phyloP scores from a whole-genome alignment of 2,113 vertebrate species.

The Polypterus bichir region DNA sequence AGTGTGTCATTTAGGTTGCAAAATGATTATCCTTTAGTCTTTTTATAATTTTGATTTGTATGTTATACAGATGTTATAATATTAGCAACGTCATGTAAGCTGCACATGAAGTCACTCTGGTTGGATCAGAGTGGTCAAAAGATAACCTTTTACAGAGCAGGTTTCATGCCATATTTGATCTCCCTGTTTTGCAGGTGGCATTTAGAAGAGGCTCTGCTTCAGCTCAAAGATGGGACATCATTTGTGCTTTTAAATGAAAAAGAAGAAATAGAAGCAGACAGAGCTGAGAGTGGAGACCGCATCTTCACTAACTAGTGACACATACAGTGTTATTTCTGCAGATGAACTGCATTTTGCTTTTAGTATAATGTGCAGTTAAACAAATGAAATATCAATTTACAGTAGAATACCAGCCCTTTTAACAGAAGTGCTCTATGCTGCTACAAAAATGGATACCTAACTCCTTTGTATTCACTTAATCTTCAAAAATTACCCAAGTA shows the following conservation, averaged over 20 bases:
- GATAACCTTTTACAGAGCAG: not conserved
- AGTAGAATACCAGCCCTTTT: too few species aligned
- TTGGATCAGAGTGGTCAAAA: not conserved
- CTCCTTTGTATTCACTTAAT: too few species aligned
- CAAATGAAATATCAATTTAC: too few species aligned
- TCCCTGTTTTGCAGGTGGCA: conserved; percentile 42
- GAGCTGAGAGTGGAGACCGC: too few species aligned
- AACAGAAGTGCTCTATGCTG: too few species aligned
- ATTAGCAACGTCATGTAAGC: not conserved
- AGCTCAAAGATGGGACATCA: conserved; percentile 37
- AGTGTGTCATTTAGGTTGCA: not conserved
- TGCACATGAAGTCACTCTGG: too few species aligned
- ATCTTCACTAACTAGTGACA: too few species aligned
- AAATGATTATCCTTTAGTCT: not conserved
- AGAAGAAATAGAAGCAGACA: conserved; percentile 14
- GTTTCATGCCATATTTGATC: not conserved
- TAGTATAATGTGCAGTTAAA: too few species aligned
- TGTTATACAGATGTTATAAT: not conserved
- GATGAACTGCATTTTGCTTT: too few species aligned
- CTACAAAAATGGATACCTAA: too few species aligned
- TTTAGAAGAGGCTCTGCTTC: conserved; percentile 49
- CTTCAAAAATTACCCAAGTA: too few species aligned
- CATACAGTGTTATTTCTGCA: too few species aligned
- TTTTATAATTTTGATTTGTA: not conserved
- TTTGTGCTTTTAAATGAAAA: not conserved